Percentiles rank a stretch among this genome's conserved stretches.
Conservation (phyloP, 2,797 vertebrate species). For the Sphaeramia orbicularis region DNA sequence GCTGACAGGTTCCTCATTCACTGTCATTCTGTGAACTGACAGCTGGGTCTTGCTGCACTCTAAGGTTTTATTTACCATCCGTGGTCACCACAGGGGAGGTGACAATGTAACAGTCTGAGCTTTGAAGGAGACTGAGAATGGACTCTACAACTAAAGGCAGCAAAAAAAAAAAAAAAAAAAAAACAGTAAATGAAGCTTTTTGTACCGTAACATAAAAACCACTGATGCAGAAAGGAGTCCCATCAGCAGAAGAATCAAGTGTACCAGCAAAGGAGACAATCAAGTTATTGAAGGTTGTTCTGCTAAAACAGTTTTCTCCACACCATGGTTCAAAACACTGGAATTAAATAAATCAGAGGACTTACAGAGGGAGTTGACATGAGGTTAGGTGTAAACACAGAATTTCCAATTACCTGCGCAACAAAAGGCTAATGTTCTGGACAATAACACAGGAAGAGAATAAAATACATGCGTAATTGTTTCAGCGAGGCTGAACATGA, state of each 20-base stretch:
- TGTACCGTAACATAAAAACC: not conserved
- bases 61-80: constrained; percentile 16
- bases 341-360: not conserved
- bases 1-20: constrained; percentile 21
- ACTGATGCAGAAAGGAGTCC: not conserved
- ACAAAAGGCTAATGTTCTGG: not conserved
- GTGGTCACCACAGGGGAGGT: constrained; percentile 7
- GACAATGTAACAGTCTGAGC: constrained; percentile 1
- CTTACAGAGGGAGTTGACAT: not conserved
- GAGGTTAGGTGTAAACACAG: not conserved
- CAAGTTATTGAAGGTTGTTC: not conserved
- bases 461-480: not conserved
- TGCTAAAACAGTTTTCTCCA: constrained; percentile 11
- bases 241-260: not conserved
- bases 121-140: constrained; percentile 2
- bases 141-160: not conserved
- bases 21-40: constrained; percentile 10
- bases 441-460: too few species aligned
- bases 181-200: constrained; percentile 9
- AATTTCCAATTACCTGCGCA: not conserved
- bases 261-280: not conserved
- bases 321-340: not conserved
- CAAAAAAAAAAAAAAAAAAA: not conserved
- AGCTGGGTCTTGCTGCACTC: constrained; percentile 12
- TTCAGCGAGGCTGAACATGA: constrained; percentile 1